A percentile compares a stretch with the other conserved stretches of the same genome.
phyloP scores from a whole-genome alignment of 2,797 vertebrate species.

The Limosa lapponica region DNA sequence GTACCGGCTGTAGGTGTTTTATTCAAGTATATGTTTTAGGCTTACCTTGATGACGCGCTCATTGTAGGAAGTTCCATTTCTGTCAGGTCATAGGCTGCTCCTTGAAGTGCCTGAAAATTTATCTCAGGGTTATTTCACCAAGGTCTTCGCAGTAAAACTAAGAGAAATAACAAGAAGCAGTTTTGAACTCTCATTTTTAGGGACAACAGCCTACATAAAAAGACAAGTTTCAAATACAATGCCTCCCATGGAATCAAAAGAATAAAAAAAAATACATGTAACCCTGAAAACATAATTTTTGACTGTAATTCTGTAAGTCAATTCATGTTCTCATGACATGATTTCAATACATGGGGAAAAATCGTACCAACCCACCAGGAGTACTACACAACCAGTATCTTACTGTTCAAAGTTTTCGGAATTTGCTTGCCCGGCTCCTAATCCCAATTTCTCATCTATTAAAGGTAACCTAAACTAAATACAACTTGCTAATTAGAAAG shows the following conservation, averaged over 20 bases:
- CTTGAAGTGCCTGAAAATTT: neutral
- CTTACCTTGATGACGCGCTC: neutral
- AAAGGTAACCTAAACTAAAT: neutral
- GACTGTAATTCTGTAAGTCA: neutral
- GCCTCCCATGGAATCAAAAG: neutral
- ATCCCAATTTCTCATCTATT: neutral
- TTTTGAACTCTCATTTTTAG: neutral
- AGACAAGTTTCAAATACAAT: neutral
- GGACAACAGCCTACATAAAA: neutral
- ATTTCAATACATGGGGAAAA: neutral
- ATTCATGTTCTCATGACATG: neutral
- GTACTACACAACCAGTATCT: neutral
- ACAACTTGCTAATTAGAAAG: neutral
- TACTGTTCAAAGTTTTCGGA: neutral
- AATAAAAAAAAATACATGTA: neutral
- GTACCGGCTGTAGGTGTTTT: neutral
- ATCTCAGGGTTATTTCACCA: neutral
- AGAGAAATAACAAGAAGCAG: neutral
- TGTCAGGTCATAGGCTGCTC: neutral
- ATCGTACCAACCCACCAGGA: neutral
- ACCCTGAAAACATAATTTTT: neutral
- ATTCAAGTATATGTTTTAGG: neutral
- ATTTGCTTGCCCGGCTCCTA: neutral
- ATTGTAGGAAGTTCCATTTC: neutral
- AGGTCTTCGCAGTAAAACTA: neutral